phyloP scores from a whole-genome alignment of 2,888 invertebrate species.

The Chrysolina americana region DNA sequence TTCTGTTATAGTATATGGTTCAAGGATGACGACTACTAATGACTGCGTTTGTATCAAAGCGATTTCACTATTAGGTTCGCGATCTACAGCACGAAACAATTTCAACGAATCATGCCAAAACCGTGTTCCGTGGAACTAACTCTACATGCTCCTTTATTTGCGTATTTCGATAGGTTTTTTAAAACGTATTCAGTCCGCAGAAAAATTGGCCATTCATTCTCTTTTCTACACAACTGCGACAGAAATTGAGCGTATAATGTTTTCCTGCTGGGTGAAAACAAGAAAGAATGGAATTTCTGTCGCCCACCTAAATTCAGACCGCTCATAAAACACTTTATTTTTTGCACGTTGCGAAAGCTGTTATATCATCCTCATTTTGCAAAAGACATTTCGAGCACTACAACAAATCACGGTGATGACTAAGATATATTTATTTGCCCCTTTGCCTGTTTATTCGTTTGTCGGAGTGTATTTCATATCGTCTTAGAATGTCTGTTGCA shows the following conservation, averaged over 20 bases:
- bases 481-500: background rate
- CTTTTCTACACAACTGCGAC: slow-evolving; percentile 15
- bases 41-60: no score
- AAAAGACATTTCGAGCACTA: slow-evolving; percentile 41
- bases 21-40: no score
- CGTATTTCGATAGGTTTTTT: background rate
- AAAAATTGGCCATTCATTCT: slow-evolving; percentile 29
- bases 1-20: no score
- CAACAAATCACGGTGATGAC: slow-evolving; percentile 40
- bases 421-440: slow-evolving; percentile 38
- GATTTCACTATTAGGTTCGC: no score
- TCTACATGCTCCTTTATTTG: no score
- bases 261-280: slow-evolving; percentile 22
- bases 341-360: slow-evolving; percentile 38
- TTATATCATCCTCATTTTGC: slow-evolving; percentile 46
- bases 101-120: no score
- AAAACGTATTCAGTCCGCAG: slow-evolving; percentile 8
- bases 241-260: slow-evolving; percentile 30
- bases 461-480: background rate
- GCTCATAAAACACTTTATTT: slow-evolving; percentile 46
- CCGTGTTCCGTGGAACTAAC: no score
- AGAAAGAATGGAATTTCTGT: slow-evolving; percentile 31
- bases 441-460: background rate
- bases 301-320: slow-evolving; percentile 37
- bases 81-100: no score